These are phyloP conservation scores for Podarcis lilfordi DNA, from an alignment of 2,797 vertebrate species.

Conservation along the genomic window DNA sequence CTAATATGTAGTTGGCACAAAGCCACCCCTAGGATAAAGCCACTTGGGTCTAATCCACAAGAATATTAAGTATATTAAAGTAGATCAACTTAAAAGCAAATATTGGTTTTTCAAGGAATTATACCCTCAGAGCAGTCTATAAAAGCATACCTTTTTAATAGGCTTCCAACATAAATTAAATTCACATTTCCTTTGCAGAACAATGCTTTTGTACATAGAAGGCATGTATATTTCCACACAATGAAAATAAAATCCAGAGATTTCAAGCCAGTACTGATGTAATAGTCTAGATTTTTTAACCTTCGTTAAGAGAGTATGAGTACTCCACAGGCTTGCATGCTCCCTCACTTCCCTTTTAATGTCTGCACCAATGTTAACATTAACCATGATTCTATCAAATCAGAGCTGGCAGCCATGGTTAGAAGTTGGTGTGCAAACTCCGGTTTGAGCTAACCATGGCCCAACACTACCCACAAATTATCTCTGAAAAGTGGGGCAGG, in stretches of 20 bases:
- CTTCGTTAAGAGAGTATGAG: neutral
- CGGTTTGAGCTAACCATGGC: neutral
- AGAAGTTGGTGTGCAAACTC: neutral
- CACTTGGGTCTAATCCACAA: neutral
- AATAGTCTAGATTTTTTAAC: neutral
- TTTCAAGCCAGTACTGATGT: neutral
- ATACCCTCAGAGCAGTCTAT: neutral
- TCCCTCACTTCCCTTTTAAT: neutral
- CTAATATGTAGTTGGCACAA: neutral
- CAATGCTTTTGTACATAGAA: no score
- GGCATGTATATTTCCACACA: neutral
- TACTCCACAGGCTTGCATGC: no score
- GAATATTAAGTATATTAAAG: neutral
- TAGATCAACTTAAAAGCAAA: neutral
- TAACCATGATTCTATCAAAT: neutral
- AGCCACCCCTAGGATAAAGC: neutral
- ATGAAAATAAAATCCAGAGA: neutral
- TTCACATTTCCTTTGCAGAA: neutral
- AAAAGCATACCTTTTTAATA: neutral
- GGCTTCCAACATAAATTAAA: neutral
- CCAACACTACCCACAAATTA: neutral
- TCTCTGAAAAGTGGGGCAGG: neutral
- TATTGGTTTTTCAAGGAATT: neutral
- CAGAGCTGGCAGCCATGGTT: neutral
- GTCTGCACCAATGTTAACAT: neutral